phyloP scores from a whole-genome alignment of 2,888 invertebrate genomes.

The Terebella lapidaria region DNA sequence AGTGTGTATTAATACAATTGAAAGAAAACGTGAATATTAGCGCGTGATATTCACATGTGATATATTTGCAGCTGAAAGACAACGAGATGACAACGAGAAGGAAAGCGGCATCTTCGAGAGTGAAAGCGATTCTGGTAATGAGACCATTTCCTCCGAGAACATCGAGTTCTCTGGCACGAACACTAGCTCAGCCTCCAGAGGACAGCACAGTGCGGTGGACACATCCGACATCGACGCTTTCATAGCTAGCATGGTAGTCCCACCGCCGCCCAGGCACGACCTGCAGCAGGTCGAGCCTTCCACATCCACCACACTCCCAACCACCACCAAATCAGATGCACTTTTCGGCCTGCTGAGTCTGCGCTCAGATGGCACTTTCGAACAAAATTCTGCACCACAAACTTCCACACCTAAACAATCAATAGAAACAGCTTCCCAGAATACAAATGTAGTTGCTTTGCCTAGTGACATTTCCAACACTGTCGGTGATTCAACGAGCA shows the following conservation, averaged over 20 bases:
- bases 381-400: neutral
- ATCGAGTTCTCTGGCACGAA: slow-evolving; percentile 12
- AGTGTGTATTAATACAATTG: too few relatives aligned
- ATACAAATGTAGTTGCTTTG: too few relatives aligned
- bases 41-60: too few relatives aligned
- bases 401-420: too few relatives aligned
- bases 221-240: slow-evolving; percentile 70
- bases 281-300: too few relatives aligned
- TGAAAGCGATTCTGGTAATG: slow-evolving; percentile 27
- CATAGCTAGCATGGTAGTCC: slow-evolving; percentile 75
- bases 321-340: neutral
- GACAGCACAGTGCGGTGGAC: slow-evolving; percentile 2
- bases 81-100: neutral
- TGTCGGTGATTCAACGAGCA: neutral
- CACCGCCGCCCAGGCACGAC: slow-evolving; percentile 64
- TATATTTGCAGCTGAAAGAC: neutral
- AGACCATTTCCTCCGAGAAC: slow-evolving; percentile 25
- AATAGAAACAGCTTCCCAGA: too few relatives aligned
- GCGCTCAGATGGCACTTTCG: neutral
- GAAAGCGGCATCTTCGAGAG: slow-evolving; percentile 10
- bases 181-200: slow-evolving; percentile 1
- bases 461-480: neutral
- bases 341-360: neutral
- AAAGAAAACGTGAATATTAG: too few relatives aligned
- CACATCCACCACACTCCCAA: neutral